Evolutionary conservation across 2,888 invertebrate species (phyloP), one percentile per base, ranked within the genome.

Genomic region (Dexiosoma caninum): DNA sequence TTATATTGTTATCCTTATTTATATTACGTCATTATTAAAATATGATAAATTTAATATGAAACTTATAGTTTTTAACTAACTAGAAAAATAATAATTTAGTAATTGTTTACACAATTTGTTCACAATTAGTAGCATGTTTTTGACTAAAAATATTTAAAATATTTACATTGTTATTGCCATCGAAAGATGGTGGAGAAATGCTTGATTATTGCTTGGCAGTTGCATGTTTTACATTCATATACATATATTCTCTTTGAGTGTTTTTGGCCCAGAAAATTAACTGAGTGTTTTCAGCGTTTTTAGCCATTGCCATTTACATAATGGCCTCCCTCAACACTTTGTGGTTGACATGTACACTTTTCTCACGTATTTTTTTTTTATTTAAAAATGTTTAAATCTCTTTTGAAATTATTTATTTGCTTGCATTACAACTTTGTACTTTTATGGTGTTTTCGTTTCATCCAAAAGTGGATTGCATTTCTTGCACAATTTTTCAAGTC

Each of bases 1-100:
- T 32, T 37, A 37, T 49, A 27, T 27, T 27, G 6, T 27, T 27
- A 27, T 14, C 69, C 49, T 74, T 16, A 16, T 64, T 53, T 62
- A 35, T 55, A 27, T 51, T 55, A 40, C 76, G 64, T 76, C 71
- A 81, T 67, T 83, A 57, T 55, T 10, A 53, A 40, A 40, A 40
- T 49, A 27, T 40, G 64, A 70, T 40, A 62, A 78, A 51, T 84
- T 82, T 83, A 82, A 57, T 78, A 83, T 84, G 83, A 84, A 64
- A 32, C n/a, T 27, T 60, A 69, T 62, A 55, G 62, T 59, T 76
- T 60, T 9, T 53, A 53, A 40, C 44, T 30, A 7, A 46, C n/a
- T 19, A 55, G 35, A 16, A 35, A 32, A 59, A 8, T 51, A 32
- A 30, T 27, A 14, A 21, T 57, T 49, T 40, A 64, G 30, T 71